Evolutionary conservation across 2,113 vertebrate species (phyloP), one percentile per base, ranked within the genome.

Genomic region (Nipponia nippon): DNA sequence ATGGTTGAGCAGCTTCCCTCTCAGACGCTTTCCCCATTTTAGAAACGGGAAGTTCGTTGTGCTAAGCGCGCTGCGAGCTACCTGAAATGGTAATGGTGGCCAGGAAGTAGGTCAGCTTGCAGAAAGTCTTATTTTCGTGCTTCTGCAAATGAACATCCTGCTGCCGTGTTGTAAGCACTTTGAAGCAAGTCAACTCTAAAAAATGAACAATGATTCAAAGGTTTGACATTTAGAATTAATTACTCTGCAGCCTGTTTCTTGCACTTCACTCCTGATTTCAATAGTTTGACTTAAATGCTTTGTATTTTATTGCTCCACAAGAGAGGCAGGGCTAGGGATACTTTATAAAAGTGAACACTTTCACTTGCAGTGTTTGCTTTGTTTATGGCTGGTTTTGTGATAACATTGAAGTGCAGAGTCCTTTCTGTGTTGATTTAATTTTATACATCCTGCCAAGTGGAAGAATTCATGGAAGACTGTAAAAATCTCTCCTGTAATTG

Each of bases 1-100:
- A 2, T 0, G 13, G 47, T 20, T 22, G 80, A 44, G 56, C 81
- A 59, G 70, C 70, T 87, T 95, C 69, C 58, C 58, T 38, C 49
- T 73, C 56, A 32, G 88, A 14, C n/a, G 2, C 62, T 32, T 62
- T 87, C 96, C 83, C 91, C 85, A 19, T 83, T 94, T 94, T 53
- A 88, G 94, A 82, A 96, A 95, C 55, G 96, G 98, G 97, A 98
- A 98, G 97, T 87, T 89, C 14, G 14, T 58, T 92, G 81, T 80
- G 66, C 50, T n/a, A 34, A n/a, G 59, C 26, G 2, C 66, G 86
- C 47, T 96, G 69, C 56, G 50, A 89, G 80, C 96, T 94, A 95
- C 97, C 97, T 96, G 97, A 98, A 96, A 97, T 95, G 97, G 98
- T 97, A 91, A 42, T 26, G 7, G 16, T 61, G 93, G 93, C 71